Percentiles rank a stretch among this genome's conserved stretches.
These are phyloP conservation scores for Oreochromis spilurus DNA, from an alignment of 2,113 vertebrate species.

Conservation along the genomic window DNA sequence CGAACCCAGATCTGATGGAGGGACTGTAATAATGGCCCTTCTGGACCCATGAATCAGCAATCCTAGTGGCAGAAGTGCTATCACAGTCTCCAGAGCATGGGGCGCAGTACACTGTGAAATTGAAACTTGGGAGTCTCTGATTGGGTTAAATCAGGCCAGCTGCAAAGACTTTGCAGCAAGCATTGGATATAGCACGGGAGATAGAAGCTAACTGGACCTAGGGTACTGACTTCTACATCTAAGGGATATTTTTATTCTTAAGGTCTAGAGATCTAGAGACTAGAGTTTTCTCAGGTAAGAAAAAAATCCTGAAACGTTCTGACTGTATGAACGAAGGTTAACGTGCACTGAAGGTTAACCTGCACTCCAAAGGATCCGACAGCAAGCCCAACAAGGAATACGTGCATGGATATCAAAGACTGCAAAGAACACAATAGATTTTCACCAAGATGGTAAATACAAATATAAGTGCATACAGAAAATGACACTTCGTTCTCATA, in stretches of 20 bases:
- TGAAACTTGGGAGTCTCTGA: slow-evolving; percentile 45
- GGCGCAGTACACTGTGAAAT: slow-evolving; percentile 59
- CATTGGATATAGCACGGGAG: not conserved
- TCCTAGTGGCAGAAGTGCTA: slow-evolving; percentile 7
- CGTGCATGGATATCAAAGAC: not conserved
- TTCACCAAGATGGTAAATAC: not conserved
- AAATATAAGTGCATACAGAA: not conserved
- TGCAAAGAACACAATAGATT: not conserved
- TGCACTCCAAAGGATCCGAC: not conserved
- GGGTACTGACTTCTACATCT: not conserved
- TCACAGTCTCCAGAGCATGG: not conserved
- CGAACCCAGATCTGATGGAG: slow-evolving; percentile 16
- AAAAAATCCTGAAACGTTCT: not conserved
- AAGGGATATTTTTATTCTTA: not conserved
- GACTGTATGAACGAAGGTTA: not conserved
- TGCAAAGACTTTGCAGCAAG: not conserved
- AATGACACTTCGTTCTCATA: not conserved
- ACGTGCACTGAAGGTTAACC: not conserved
- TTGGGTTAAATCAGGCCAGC: slow-evolving; percentile 20
- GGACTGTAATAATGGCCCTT: slow-evolving; percentile 31
- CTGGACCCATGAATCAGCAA: slow-evolving; percentile 44
- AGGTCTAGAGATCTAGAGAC: not conserved
- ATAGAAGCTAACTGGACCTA: not conserved
- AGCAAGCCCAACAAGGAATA: not conserved
- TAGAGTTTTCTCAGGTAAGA: not conserved